Conservation (phyloP, 1,140 invertebrate genomes). For the Bombyx mandarina region DNA sequence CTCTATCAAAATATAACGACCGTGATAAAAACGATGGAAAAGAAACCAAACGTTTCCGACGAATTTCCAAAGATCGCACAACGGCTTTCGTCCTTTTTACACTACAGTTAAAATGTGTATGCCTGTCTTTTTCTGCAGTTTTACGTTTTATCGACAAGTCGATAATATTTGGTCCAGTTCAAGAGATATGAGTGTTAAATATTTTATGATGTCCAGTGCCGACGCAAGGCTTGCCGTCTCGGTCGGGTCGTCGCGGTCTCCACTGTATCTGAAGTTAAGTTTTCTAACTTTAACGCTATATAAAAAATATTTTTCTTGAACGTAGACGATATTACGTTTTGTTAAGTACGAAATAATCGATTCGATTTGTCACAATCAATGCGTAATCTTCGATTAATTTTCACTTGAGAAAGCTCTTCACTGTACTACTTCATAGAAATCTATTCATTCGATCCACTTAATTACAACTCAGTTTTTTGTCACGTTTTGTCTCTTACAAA, state of each 20-base stretch:
- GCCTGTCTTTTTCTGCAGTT: constrained; percentile 36
- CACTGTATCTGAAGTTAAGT: too few species aligned
- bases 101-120: constrained; percentile 27
- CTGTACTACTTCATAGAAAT: constrained; percentile 1
- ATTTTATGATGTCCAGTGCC: constrained; percentile 58
- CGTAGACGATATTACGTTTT: too few species aligned
- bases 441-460: constrained; percentile 39
- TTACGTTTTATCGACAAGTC: constrained; percentile 54
- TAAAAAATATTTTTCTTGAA: too few species aligned
- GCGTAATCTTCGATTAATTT: too few species aligned
- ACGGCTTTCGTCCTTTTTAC: constrained; percentile 42
- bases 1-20: constrained; percentile 69
- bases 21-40: constrained; percentile 65
- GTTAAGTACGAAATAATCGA: too few species aligned
- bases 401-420: too few species aligned
- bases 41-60: constrained; percentile 63
- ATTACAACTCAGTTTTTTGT: constrained; percentile 53
- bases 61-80: constrained; percentile 65
- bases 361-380: too few species aligned
- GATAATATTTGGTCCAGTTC: constrained; percentile 58
- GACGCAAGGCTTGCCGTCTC: constrained; percentile 22
- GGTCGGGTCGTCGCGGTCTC: too few species aligned
- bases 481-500: constrained; percentile 56
- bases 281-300: too few species aligned
- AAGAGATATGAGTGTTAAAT: constrained; percentile 59